Evolutionary conservation across 2,888 invertebrate genomes (phyloP), one percentile per base, ranked within the genome.

Genomic region (Chrysolina haemoptera): DNA sequence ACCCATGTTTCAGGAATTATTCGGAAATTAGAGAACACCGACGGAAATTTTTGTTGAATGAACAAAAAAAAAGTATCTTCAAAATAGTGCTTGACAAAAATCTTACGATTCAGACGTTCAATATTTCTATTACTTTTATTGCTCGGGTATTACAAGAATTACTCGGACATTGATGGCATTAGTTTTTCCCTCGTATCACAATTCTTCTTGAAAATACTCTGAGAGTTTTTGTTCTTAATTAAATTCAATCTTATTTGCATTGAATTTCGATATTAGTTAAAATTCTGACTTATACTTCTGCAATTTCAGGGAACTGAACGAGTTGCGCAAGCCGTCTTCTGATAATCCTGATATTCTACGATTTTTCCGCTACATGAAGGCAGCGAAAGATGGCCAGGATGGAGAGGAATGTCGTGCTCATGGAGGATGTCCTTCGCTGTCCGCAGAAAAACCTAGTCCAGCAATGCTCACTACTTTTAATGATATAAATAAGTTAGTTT

Each of bases 361-460:
- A 69, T 96, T 96, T 90, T 96, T 96, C 90, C 92, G 93, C 72
- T 96, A 96, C 88, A 96, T 96, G 96, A 93, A 95, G 79, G 95
- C 96, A 0, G 96, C 96, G 12, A 93, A 96, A 86, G 93, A 95
- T 77, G 96, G 96, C 0, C 96, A 96, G 84, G 96, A 96, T 83
- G 94, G 94, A 18, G 89, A 91, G 12, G 92, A 93, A 83, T 96
- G 96, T 84, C 88, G 90, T n/a, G 89, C 90, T 0, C 93, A 94
- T 85, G 90, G 89, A 80, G 90, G 90, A 1, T 96, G 96, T 86
- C 89, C 91, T 0, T 85, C 89, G 0, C 91, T 92, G 64, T 90
- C 92, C 0, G 90, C 92, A 35, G 90, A 91, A 79, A 92, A 93
- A 62, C 90, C 91, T 65, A 92, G 91, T 86, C 95, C 95, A 74